A percentile compares a stretch with the other conserved stretches of the same genome.
These are phyloP conservation scores for Promerops cafer DNA, from an alignment of 2,113 vertebrate species.

Conservation along the genomic window DNA sequence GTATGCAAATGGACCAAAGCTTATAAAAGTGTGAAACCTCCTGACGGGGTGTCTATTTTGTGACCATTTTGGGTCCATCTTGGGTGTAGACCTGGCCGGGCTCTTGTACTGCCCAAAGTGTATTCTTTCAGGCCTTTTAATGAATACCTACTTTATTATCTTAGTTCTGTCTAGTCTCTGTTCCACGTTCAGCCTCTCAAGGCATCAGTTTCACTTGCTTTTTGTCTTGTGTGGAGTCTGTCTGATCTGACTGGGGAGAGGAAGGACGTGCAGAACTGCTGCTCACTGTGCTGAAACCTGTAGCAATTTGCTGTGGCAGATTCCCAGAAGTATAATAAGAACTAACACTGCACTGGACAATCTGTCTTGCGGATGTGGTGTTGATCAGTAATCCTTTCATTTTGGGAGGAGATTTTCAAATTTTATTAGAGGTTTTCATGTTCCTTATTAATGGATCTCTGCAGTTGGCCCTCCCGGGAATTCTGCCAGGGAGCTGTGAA, in stretches of 20 bases:
- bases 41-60: background rate
- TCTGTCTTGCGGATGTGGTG: background rate
- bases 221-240: background rate
- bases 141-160: background rate
- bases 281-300: background rate
- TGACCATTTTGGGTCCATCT: background rate
- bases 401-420: background rate
- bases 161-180: background rate
- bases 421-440: background rate
- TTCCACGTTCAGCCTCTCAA: background rate
- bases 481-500: background rate
- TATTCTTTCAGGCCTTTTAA: background rate
- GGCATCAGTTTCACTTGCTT: background rate
- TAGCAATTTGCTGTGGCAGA: background rate
- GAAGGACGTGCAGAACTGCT: background rate
- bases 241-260: background rate
- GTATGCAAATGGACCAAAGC: background rate
- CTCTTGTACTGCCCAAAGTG: background rate
- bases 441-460: background rate
- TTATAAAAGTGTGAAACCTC: background rate
- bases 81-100: background rate
- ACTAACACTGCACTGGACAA: background rate
- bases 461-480: conserved; percentile 30
- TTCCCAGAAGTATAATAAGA: background rate
- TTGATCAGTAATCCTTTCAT: background rate